A percentile compares a stretch with the other conserved stretches of the same genome.
phyloP scores from a whole-genome alignment of 2,113 vertebrate species.

The Catharus minimus region DNA sequence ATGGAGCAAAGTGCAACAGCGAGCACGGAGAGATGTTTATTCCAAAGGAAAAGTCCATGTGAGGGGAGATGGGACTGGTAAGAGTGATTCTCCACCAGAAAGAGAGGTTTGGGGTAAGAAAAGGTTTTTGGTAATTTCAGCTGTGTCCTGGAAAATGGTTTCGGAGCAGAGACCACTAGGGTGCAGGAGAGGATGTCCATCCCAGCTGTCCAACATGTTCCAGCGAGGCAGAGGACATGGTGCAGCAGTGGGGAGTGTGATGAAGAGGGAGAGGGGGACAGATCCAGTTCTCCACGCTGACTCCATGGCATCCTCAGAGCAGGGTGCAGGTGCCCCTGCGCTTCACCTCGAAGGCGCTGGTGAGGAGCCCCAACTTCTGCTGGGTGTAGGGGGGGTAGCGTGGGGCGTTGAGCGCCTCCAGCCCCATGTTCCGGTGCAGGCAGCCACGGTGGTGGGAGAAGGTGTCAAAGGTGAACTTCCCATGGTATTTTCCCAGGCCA shows the following conservation, averaged over 20 bases:
- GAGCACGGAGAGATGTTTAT: neutral
- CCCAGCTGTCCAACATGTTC: fast-evolving
- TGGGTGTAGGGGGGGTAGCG: constrained; percentile 87
- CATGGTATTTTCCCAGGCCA: constrained; percentile 85
- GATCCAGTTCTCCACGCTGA: neutral
- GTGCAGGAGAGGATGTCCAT: neutral
- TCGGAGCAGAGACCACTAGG: fast-evolving
- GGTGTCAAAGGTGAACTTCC: constrained; percentile 87
- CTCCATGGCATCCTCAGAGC: neutral
- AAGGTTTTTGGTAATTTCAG: neutral
- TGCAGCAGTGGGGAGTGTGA: neutral
- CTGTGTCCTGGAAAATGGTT: neutral
- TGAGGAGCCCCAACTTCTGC: constrained; percentile 72
- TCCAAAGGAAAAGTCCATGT: neutral
- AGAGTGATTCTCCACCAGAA: neutral
- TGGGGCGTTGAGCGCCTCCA: constrained; percentile 80
- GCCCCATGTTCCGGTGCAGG: constrained; percentile 78
- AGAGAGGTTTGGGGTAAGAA: neutral
- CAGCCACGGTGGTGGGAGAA: constrained; percentile 82
- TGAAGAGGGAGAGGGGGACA: neutral
- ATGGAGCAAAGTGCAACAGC: neutral
- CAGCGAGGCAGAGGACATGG: fast-evolving
- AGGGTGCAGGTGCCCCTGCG: constrained; percentile 62
- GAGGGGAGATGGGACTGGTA: neutral
- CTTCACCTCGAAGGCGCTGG: constrained; percentile 50